Base-by-base conservation (phyloP, 2,888 invertebrate species). In the Cremastinae sp. region DNA sequence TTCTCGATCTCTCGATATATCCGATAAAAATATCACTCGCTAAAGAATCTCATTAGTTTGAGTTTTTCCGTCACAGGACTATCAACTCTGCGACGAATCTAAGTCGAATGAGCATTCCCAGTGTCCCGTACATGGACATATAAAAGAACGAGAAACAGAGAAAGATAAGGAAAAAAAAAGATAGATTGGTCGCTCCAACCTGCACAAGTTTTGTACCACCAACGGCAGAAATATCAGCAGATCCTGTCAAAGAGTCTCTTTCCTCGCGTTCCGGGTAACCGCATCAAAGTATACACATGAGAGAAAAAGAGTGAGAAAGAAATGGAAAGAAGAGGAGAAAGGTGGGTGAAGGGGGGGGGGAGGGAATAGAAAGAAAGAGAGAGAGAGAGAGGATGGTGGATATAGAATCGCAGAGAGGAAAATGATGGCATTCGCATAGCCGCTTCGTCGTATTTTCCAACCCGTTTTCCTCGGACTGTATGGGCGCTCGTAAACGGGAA, bases 401-500 rank as follows among this genome's bases (percentile, higher is more conserved):
- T n/a, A n/a, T n/a, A n/a, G 61, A 80, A 81, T 82, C 82, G 82
- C 82, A 83, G 81, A 83, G 80, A 81, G n/a, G n/a, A n/a, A n/a
- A 81, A 83, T 83, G 84, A 83, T 85, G 82, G 81, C 81, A 16
- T 70, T 45, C 54, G 22, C 83, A 80, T 76, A 79, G 81, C 78
- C 79, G 81, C 81, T 82, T 82, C 78, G 82, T 79, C 83, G 83
- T 83, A 84, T 86, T 86, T 86, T 86, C 82, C 84, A 80, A 85
- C 83, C 84, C 85, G 84, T 85, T 86, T 86, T 85, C 84, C 79
- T 79, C 79, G 78, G 81, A 83, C 82, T 80, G 78, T 81, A 78
- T 81, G 81, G 81, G 74, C 77, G 82, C 81, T 86, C 86, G 84
- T 86, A 86, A 86, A 86, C 80, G 86, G 80, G 83, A 86, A 86